Evolutionary conservation across 1,140 invertebrate species (phyloP), one percentile per base, ranked within the genome.

Genomic region (Globodera ellingtonae): DNA sequence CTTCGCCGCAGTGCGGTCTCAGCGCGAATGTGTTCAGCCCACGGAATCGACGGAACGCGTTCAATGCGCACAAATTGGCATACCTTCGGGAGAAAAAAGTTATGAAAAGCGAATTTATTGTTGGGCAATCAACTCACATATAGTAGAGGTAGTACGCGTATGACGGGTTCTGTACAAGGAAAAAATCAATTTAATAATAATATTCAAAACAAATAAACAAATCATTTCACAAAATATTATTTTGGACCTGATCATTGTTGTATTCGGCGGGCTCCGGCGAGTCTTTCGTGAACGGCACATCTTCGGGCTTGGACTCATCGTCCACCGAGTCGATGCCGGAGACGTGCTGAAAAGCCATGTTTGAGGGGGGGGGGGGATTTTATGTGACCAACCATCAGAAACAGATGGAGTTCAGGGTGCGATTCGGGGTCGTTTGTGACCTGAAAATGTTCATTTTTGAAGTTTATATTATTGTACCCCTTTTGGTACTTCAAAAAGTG

Each of bases 91-190:
- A 0, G 4, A 18, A 59, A 7, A 59, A 59, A 13, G 18, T 15
- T 15, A 59, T 59, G n/a, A n/a, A n/a, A n/a, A n/a, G n/a, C n/a
- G n/a, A n/a, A n/a, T n/a, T n/a, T n/a, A n/a, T n/a, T n/a, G n/a
- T n/a, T 15, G 18, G 9, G 9, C 56, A 59, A 7, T 13, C 10
- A 13, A 18, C 56, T 59, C 18, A 99, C 92, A 96, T 98, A 88
- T 98, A 99, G 91, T 97, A 99, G 71, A 97, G 92, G 89, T 99
- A 99, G 91, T 99, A 99, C 13, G 93, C 94, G 90, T 99, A 99
- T 0, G 97, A 95, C 6, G 98, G 98, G 92, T 99, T 99, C 88
- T 99, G 96, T 46, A 59, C 5, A 59, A 7, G 6, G 10, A 50
- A 50, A 7, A 50, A 50, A 50, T n/a, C 6, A 50, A 7, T 0